Evolutionary conservation across 2,113 vertebrate genomes (phyloP).

Genomic region (Dipodomys stephensi): DNA sequence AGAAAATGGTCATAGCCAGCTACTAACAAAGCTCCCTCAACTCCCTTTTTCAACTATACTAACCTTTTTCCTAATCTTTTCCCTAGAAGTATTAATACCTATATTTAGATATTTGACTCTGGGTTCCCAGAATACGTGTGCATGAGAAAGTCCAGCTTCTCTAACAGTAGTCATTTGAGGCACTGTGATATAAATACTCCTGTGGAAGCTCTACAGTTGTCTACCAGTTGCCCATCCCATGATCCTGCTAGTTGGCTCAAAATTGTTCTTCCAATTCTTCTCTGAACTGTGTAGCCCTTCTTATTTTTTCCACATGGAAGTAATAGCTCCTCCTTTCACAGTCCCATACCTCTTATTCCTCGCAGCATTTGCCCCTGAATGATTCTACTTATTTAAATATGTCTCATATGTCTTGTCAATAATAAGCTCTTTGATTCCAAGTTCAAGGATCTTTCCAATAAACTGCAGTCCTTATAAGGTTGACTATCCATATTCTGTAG

Average conservation of each 20-base stretch:
- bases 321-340: not conserved
- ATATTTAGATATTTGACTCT: not conserved
- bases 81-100: not conserved
- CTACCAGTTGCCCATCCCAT: not conserved
- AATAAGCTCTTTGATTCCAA: not conserved
- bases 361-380: not conserved
- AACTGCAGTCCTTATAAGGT: not conserved
- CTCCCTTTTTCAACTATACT: not conserved
- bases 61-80: not conserved
- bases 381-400: not conserved
- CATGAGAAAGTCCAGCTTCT: not conserved
- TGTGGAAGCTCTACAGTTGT: not conserved
- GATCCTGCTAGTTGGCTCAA: not conserved
- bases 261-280: not conserved
- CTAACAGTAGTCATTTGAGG: not conserved
- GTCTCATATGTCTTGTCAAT: not conserved
- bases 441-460: not conserved
- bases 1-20: not conserved
- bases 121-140: not conserved
- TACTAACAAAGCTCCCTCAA: no score
- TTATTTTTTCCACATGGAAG: not conserved
- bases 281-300: not conserved
- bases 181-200: not conserved
- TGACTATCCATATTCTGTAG: not conserved
- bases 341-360: not conserved